Percentiles rank a stretch among this genome's conserved stretches.
phyloP scores from a whole-genome alignment of 64 coral and sea anemone genomes.

The Montipora foliosa region DNA sequence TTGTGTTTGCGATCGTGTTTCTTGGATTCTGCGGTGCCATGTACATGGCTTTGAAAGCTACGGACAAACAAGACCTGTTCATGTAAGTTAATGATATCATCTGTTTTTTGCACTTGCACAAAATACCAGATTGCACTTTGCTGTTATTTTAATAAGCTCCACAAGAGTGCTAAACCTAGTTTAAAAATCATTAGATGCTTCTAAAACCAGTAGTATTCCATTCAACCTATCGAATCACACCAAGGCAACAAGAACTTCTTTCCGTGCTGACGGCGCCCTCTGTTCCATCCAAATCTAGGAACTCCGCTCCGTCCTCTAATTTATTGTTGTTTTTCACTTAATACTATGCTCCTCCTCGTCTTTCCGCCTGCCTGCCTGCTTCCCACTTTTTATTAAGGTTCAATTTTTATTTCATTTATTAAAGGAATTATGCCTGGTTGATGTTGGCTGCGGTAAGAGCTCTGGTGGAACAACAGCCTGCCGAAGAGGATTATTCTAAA shows the following conservation, averaged over 20 bases:
- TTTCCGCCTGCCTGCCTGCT: not conserved
- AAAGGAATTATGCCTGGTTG: conserved; percentile 75
- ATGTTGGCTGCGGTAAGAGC: conserved; percentile 83
- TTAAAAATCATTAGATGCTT: no score
- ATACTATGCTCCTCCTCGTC: not conserved
- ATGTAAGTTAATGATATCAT: conserved; percentile 7
- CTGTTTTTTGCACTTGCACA: not conserved
- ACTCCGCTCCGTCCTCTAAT: no score
- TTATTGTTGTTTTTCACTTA: no score
- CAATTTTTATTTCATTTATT: conserved; percentile 9
- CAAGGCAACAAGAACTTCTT: no score
- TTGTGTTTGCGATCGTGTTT: conserved; percentile 59
- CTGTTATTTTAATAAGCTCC: not conserved
- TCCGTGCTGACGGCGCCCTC: no score
- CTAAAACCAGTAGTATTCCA: no score
- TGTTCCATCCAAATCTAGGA: no score
- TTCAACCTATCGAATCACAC: no score
- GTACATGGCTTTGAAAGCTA: conserved; percentile 65
- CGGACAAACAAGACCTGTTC: conserved; percentile 44
- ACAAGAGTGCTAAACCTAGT: no score
- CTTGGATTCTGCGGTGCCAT: conserved; percentile 73
- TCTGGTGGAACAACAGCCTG: conserved; percentile 86
- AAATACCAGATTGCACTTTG: not conserved
- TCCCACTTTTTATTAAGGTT: not conserved
- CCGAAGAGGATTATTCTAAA: conserved; percentile 89